A percentile compares a stretch with the other conserved stretches of the same genome.
Conservation (phyloP, 2,113 vertebrate species). For the Centrocercus urophasianus region DNA sequence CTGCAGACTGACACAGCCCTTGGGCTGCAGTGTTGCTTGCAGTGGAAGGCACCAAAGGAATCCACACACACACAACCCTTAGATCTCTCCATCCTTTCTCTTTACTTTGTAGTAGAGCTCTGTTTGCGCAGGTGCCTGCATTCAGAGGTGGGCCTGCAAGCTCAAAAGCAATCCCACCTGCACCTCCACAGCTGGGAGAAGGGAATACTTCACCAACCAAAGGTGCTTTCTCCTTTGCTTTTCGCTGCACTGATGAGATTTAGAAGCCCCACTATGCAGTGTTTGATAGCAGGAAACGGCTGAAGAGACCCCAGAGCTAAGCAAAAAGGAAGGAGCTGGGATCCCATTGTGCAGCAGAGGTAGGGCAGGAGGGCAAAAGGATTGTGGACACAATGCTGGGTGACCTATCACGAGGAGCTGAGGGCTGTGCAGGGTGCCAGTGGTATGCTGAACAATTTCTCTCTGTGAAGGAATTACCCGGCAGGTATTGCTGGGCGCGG, state of each 20-base stretch:
- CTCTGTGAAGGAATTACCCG: neutral
- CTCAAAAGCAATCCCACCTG: neutral
- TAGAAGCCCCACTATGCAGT: neutral
- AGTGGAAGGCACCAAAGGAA: neutral
- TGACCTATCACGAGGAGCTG: neutral
- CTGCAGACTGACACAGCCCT: slow-evolving; percentile 2
- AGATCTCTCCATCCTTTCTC: neutral
- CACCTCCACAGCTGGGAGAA: neutral
- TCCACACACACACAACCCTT: neutral
- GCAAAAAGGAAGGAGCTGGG: neutral
- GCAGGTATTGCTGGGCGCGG: neutral
- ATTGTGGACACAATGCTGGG: neutral
- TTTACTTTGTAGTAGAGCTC: neutral
- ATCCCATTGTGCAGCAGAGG: neutral
- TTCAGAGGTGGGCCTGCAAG: neutral
- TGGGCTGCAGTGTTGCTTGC: neutral
- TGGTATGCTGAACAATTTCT: neutral
- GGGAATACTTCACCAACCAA: neutral
- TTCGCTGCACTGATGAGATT: neutral
- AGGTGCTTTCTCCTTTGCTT: neutral
- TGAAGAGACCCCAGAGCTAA: neutral
- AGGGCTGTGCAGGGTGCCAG: neutral
- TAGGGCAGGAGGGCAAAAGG: neutral
- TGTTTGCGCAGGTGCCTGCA: neutral
- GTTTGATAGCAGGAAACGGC: neutral